Percentiles rank a stretch among this genome's conserved stretches.
phyloP scores from a whole-genome alignment of 2,113 vertebrate genomes.

The Bambusicola thoracicus region DNA sequence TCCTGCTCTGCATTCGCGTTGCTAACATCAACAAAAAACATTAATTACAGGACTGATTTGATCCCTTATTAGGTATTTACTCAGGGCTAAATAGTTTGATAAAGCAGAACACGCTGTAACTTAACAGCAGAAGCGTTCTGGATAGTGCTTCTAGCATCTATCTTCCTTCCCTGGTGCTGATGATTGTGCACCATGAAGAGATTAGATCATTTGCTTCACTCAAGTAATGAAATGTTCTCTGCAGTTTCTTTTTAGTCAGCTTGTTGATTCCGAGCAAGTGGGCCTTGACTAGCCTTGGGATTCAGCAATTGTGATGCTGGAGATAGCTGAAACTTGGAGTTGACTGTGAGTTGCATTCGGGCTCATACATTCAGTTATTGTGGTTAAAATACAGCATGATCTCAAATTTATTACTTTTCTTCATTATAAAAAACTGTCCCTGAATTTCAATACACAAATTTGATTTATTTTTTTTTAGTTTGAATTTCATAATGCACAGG shows the following conservation, averaged over 20 bases:
- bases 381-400: background rate
- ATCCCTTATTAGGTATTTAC: conserved; percentile 41
- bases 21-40: background rate
- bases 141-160: background rate
- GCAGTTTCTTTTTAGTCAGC: conserved; percentile 1
- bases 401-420: background rate
- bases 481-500: background rate
- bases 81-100: conserved; percentile 1
- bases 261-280: conserved; percentile 26
- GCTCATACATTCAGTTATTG: background rate
- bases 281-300: background rate
- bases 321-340: background rate
- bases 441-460: background rate
- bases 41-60: conserved; percentile 19
- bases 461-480: background rate
- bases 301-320: conserved; percentile 17
- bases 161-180: background rate
- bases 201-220: conserved; percentile 25
- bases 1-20: background rate
- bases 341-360: background rate
- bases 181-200: background rate
- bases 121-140: conserved; percentile 18
- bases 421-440: background rate
- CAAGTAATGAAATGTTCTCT: background rate
- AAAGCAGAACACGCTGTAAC: conserved; percentile 9